Conservation (phyloP, 2,888 invertebrate genomes). For the Ichneumoninae sp. region DNA sequence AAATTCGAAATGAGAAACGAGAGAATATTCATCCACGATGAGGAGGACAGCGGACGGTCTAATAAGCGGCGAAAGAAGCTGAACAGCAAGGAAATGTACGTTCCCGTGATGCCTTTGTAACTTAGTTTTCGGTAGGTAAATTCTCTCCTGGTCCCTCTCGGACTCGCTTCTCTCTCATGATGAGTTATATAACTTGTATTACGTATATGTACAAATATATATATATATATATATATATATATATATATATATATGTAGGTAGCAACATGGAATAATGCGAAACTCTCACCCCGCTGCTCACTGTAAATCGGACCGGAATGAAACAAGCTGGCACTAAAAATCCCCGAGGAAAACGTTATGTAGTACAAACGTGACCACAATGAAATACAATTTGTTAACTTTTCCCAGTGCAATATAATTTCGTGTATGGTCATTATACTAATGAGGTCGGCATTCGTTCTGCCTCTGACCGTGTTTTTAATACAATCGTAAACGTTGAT, state of each 20-base stretch:
- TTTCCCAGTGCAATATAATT: constrained; percentile 50
- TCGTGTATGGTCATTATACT: constrained; percentile 46
- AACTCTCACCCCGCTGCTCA: constrained; percentile 21
- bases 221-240: background rate
- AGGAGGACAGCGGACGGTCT: constrained; percentile 4
- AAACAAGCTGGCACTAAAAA: constrained; percentile 48
- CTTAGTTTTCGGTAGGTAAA: constrained; percentile 19
- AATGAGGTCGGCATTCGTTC: constrained; percentile 26
- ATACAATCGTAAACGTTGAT: constrained; percentile 20
- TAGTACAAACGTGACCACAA: constrained; percentile 30
- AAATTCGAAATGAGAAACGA: constrained; percentile 69
- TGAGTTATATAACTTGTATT: constrained; percentile 41
- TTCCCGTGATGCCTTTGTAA: constrained; percentile 42
- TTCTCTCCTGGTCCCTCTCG: constrained; percentile 14
- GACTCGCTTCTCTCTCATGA: constrained; percentile 19
- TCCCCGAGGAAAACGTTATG: constrained; percentile 33
- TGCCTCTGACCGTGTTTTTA: constrained; percentile 21
- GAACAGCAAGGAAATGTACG: constrained; percentile 37
- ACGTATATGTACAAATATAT: background rate
- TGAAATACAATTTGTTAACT: constrained; percentile 52
- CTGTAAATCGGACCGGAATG: constrained; percentile 43
- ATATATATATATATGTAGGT: background rate
- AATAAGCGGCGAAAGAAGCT: constrained; percentile 3
- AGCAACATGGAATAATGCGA: constrained; percentile 22
- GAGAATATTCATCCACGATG: constrained; percentile 65